Percentiles rank a stretch among this genome's conserved stretches.
Evolutionary conservation across 2,797 vertebrate species (phyloP).

Genomic region (Meriones psammophilus): DNA sequence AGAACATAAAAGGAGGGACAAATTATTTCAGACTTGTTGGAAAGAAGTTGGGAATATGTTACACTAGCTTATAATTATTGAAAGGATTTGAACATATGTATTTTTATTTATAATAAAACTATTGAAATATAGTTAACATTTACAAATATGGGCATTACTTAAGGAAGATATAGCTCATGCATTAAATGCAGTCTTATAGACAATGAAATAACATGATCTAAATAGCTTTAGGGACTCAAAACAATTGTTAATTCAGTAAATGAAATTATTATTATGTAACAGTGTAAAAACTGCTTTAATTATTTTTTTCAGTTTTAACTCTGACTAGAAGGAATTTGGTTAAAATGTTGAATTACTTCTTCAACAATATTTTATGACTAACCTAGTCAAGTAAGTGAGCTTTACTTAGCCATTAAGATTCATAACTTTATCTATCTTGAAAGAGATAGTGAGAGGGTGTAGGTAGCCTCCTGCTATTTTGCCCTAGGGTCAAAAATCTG

Average conservation of each 20-base stretch:
- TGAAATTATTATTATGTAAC: background rate
- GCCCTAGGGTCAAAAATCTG: background rate
- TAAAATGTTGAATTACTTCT: background rate
- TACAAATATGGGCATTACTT: background rate
- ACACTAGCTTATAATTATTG: background rate
- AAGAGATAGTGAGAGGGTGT: background rate
- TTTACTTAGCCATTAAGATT: background rate
- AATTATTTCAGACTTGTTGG: background rate
- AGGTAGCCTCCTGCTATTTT: background rate
- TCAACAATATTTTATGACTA: background rate
- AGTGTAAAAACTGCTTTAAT: background rate
- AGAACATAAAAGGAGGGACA: background rate
- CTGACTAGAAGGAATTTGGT: background rate
- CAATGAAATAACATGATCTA: background rate
- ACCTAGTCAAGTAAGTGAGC: constrained; percentile 26
- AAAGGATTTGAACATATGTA: background rate
- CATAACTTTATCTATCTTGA: background rate
- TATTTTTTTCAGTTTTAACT: constrained; percentile 11
- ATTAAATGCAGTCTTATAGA: background rate
- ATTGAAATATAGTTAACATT: background rate
- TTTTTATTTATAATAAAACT: background rate
- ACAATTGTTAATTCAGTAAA: background rate
- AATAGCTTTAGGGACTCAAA: constrained; percentile 15
- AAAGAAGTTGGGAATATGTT: background rate
- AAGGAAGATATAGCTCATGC: background rate